Evolutionary conservation across 2,888 invertebrate species (phyloP), one percentile per base, ranked within the genome.

Genomic region (Alcis repandata): DNA sequence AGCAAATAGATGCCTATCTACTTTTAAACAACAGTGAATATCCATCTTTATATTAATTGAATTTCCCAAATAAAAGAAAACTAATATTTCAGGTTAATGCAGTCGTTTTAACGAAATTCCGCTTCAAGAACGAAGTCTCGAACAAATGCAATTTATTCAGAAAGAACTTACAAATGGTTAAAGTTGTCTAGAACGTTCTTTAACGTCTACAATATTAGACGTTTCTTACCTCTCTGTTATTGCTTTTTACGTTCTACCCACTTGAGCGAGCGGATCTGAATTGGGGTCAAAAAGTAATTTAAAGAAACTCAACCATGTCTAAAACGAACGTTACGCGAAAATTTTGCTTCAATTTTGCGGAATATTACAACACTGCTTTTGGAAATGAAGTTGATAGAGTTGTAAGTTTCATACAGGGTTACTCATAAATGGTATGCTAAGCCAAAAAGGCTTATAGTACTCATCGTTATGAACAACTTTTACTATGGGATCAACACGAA

Each of bases 81-180:
- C 45, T 15, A 45, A 48, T 56, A 56, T 56, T 56, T 43, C 19
- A 32, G 33, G 6, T 13, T 27, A 58, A 59, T 49, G 40, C 41
- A 48, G 27, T 40, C 17, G 9, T 43, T 59, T 8, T 3, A 56
- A 56, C 41, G 10, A 52, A 62, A 2, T 32, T 49, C 49, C 40
- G 33, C 54, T 41, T 38, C 22, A 51, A 52, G 52, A 63, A 57
- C 57, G 43, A 53, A 48, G 36, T 20, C 49, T 51, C 51, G 51
- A 63, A 57, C 63, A 63, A 63, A 63, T 63, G 51, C 51, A 57
- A 63, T 63, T 63, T 51, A 63, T 63, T 63, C 57, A 57, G 27
- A 56, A 56, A 57, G 41, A 63, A 43, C 48, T 61, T 54, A 56
- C 36, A 57, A 63, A 52, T 57, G 63, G 63, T 52, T 52, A 40